Base-by-base conservation (phyloP, 2,797 vertebrate species). In the Lagocephalus sceleratus region DNA sequence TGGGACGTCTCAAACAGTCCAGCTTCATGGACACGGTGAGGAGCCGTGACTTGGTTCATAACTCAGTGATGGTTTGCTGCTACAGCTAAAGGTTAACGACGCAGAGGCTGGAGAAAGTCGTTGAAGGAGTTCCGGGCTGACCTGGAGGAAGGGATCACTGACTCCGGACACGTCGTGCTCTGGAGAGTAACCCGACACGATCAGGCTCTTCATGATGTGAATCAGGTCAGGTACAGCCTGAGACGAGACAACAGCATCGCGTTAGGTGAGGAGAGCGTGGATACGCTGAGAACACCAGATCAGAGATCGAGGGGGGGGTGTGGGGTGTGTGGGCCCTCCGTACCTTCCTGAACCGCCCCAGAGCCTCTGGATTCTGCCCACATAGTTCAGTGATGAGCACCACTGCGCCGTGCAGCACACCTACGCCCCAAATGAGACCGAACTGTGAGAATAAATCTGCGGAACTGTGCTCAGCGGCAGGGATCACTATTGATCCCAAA, bases 121-220 rank as follows among this genome's bases (percentile, higher is more conserved):
- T 3, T 9, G 26, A 20, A 1, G 21, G 51, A 52, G 38, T 11
- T 48, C 17, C 12, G 29, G 7, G 25, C 84, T 60, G 51, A 95
- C 94, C 94, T 96, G 94, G 1, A 97, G 81, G 76, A 97, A 97
- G 15, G 94, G 94, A 66, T 97, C 92, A 2, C 92, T 94, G 83
- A 96, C 83, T 64, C 94, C 94, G 14, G 92, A 91, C 42, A 97
- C 90, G 17, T 92, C 93, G 29, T 95, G 92, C 21, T 97, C 94
- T 14, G 91, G 87, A 47, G 93, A 95, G 70, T 92, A 95, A 38
- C 93, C 91, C 0, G 93, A 93, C 38, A 90, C 92, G 44, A 93
- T 86, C 62, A 96, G 79, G 51, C 91, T 87, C 51, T 84, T 93
- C 83, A 96, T 92, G 51, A 94, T 92, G 65, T 91, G 91, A 17